Percentiles rank a stretch among this genome's conserved stretches.
phyloP scores from a whole-genome alignment of 2,113 vertebrate species.

The Atrichornis clamosus region DNA sequence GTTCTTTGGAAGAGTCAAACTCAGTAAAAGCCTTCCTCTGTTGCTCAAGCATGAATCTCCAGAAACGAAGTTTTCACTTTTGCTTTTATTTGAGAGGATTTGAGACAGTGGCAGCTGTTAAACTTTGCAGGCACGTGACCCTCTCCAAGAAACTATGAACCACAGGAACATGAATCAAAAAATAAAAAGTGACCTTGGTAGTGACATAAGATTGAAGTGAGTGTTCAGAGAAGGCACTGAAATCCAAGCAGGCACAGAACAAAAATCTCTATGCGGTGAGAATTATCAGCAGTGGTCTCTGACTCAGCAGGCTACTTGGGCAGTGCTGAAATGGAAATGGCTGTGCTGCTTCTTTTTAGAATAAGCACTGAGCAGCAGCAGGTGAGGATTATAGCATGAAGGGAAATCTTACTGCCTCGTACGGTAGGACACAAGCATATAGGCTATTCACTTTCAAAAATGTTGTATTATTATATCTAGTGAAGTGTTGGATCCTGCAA shows the following conservation, averaged over 20 bases:
- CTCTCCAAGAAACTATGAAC: background rate
- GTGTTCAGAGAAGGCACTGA: background rate
- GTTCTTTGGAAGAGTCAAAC: background rate
- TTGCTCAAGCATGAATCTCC: background rate
- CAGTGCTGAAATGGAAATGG: background rate
- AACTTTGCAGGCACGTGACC: background rate
- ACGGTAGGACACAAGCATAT: background rate
- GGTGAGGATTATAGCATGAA: background rate
- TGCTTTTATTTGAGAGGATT: background rate
- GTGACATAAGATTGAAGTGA: background rate
- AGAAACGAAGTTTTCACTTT: background rate
- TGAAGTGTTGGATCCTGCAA: background rate
- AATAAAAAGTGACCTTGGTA: background rate
- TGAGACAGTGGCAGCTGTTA: background rate
- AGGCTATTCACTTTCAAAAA: background rate
- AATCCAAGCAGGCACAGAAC: background rate
- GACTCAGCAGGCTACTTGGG: background rate
- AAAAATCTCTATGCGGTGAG: background rate
- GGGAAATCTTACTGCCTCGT: background rate
- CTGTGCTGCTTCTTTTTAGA: background rate
- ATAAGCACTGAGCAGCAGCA: background rate
- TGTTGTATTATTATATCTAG: background rate
- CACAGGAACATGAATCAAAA: background rate
- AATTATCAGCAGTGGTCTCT: background rate
- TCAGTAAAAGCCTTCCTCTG: background rate